Evolutionary conservation across 2,888 invertebrate genomes (phyloP).

Genomic region (Yponomeuta plumbellus): DNA sequence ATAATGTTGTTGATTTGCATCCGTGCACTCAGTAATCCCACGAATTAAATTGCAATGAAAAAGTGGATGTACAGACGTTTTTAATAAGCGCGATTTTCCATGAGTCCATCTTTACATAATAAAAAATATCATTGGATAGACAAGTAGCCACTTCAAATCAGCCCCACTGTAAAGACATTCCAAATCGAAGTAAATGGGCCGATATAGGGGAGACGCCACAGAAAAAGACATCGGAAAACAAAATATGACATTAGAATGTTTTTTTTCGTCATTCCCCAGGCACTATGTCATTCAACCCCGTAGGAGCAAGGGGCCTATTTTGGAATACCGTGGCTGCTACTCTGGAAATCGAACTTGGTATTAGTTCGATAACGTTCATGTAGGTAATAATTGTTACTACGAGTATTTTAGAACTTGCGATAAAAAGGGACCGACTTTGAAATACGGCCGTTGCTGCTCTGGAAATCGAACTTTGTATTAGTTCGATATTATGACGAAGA

Average conservation of each 20-base stretch:
- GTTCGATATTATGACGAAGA: too few relatives aligned
- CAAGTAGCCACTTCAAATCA: not conserved
- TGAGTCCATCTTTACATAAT: not conserved
- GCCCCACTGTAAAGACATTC: constrained; percentile 20
- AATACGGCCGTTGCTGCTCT: too few relatives aligned
- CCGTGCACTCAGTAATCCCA: too few relatives aligned
- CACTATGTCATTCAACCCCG: constrained; percentile 25
- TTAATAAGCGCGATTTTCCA: not conserved
- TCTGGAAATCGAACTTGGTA: not conserved
- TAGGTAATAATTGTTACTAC: too few relatives aligned
- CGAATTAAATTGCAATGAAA: too few relatives aligned
- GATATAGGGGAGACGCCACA: constrained; percentile 34
- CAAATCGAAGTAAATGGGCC: constrained; percentile 23
- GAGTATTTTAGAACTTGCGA: too few relatives aligned
- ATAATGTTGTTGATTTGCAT: too few relatives aligned
- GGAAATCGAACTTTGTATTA: too few relatives aligned
- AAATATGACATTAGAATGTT: constrained; percentile 53
- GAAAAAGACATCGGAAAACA: constrained; percentile 47
- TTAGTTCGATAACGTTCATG: not conserved
- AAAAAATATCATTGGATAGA: not conserved
- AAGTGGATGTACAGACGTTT: too few relatives aligned
- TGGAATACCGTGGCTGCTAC: not conserved
- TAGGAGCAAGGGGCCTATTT: constrained; percentile 30
- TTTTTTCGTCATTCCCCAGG: constrained; percentile 33
- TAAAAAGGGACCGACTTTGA: too few relatives aligned